Percentiles rank a stretch among this genome's conserved stretches.
phyloP scores from a whole-genome alignment of 1,140 invertebrate species.

The Pseudomyrmex dendroicus region DNA sequence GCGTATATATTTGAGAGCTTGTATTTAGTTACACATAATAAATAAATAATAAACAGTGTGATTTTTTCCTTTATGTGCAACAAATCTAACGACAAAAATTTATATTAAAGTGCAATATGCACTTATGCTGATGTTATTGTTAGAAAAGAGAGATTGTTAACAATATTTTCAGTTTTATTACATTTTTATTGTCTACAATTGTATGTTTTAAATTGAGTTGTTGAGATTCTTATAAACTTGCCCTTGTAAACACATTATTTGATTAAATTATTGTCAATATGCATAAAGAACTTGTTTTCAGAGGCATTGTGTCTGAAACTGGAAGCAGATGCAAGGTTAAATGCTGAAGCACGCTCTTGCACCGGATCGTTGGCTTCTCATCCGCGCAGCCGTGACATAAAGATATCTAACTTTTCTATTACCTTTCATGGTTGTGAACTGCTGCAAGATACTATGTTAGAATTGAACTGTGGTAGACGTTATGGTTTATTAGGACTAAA shows the following conservation, averaged over 20 bases:
- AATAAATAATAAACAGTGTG: too few relatives aligned
- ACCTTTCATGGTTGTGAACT: conserved; percentile 99
- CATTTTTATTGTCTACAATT: too few relatives aligned
- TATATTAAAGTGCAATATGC: too few relatives aligned
- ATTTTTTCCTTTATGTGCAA: too few relatives aligned
- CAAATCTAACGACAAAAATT: too few relatives aligned
- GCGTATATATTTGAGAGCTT: too few relatives aligned
- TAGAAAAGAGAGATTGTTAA: too few relatives aligned
- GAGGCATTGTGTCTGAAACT: conserved; percentile 95
- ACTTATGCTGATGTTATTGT: too few relatives aligned
- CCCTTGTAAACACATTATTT: not conserved
- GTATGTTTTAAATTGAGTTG: not conserved
- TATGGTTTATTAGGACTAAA: conserved; percentile 99
- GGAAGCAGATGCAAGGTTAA: conserved; percentile 95
- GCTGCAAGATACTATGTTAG: conserved; percentile 97
- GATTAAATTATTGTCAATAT: not conserved
- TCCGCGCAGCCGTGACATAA: conserved; percentile 97
- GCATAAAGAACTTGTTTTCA: conserved; percentile 77
- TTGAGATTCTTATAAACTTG: not conserved
- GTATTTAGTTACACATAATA: too few relatives aligned
- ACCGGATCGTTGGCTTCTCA: conserved; percentile 98
- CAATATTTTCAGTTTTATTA: too few relatives aligned
- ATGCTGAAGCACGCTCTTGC: conserved; percentile 96
- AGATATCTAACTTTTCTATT: conserved; percentile 98
- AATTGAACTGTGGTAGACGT: conserved; percentile 97